These are phyloP conservation scores for Pseudococcus viburni DNA, from an alignment of 2,888 invertebrate genomes.

Conservation along the genomic window DNA sequence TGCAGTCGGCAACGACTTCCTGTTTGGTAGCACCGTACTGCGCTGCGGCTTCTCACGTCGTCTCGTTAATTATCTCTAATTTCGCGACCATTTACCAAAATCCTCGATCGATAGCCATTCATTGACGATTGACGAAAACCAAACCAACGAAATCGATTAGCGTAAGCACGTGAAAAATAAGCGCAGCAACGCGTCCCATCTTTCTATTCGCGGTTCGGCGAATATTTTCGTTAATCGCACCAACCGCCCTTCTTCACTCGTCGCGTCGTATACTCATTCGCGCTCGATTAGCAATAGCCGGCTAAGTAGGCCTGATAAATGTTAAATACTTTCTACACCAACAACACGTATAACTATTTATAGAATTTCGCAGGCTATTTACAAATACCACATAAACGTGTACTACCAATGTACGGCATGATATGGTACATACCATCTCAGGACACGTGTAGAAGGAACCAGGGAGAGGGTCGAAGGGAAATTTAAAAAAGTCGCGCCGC, in stretches of 20 bases:
- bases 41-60: background rate
- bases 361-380: slow-evolving; percentile 11
- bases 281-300: background rate
- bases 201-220: background rate
- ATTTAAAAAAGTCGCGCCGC: background rate
- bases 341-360: background rate
- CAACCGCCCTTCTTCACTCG: background rate
- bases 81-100: slow-evolving; percentile 33
- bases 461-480: too few species aligned
- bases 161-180: background rate
- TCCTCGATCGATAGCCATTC: background rate
- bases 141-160: background rate
- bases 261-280: background rate
- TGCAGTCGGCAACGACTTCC: background rate
- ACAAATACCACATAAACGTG: background rate
- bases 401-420: too few species aligned
- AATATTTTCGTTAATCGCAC: background rate
- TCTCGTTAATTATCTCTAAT: background rate
- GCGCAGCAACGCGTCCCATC: background rate
- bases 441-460: too few species aligned
- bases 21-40: background rate
- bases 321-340: background rate
- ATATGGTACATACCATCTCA: too few species aligned
- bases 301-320: slow-evolving; percentile 10
- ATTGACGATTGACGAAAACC: background rate